phyloP scores from a whole-genome alignment of 2,888 invertebrate genomes.

The Scaptomyza tumidula region DNA sequence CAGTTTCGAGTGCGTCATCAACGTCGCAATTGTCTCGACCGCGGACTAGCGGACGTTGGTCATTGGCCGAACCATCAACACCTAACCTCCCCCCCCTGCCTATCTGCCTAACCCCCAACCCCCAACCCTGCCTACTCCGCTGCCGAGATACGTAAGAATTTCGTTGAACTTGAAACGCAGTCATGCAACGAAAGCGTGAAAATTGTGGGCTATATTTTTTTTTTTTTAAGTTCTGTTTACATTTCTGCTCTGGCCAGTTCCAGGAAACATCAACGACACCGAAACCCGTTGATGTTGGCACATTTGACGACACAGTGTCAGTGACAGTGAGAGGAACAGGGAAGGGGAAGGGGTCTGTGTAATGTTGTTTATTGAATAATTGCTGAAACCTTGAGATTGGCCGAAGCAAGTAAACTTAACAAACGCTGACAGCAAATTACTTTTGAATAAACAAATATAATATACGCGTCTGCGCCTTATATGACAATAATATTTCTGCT shows the following conservation, averaged over 20 bases:
- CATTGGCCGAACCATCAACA: conserved; percentile 46
- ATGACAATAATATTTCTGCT: conserved; percentile 25
- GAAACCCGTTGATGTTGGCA: conserved; percentile 62
- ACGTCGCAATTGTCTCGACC: conserved; percentile 63
- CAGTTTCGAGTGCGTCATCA: conserved; percentile 61
- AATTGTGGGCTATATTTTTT: conserved; percentile 25
- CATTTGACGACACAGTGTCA: conserved; percentile 34
- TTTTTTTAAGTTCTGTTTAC: conserved; percentile 32
- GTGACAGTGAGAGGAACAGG: background rate
- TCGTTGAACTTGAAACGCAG: conserved; percentile 73
- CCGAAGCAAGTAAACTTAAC: conserved; percentile 30
- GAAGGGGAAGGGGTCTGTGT: background rate
- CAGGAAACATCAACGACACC: conserved; percentile 51
- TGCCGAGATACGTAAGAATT: conserved; percentile 27
- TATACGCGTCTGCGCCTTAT: conserved; percentile 28
- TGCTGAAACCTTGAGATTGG: conserved; percentile 71
- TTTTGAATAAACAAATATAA: conserved; percentile 17
- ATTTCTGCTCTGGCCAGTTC: conserved; percentile 39
- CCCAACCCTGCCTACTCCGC: background rate
- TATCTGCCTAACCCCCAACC: background rate
- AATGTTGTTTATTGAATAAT: conserved; percentile 53
- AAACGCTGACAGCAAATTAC: conserved; percentile 54
- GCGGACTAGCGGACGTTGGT: conserved; percentile 59
- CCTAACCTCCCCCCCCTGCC: background rate
- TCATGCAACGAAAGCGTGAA: conserved; percentile 69